Percentiles rank a stretch among this genome's conserved stretches.
Evolutionary conservation across 1,140 invertebrate species (phyloP).

Genomic region (Atta texana): DNA sequence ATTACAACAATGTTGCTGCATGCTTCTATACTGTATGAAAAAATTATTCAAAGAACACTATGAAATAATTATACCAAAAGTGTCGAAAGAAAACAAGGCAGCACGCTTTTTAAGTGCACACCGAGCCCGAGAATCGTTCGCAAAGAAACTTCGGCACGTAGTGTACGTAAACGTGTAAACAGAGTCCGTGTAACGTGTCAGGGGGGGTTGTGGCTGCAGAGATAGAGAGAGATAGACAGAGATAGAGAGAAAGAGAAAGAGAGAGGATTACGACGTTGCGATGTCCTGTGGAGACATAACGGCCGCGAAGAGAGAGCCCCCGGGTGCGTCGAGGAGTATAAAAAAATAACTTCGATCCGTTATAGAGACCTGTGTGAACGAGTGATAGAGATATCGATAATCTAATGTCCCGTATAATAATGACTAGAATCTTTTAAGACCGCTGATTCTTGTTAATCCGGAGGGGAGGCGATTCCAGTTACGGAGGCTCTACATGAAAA

Average conservation of each 20-base stretch:
- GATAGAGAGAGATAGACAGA: conserved; percentile 5
- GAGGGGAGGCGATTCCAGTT: conserved; percentile 25
- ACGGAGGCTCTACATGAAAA: conserved; percentile 7
- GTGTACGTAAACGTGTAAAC: conserved; percentile 68
- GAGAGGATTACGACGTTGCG: neutral
- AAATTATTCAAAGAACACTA: neutral
- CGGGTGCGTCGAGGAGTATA: conserved; percentile 44
- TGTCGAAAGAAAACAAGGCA: neutral
- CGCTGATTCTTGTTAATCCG: conserved; percentile 30
- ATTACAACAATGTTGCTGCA: too few species aligned
- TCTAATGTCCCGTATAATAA: conserved; percentile 61
- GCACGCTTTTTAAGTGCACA: conserved; percentile 8
- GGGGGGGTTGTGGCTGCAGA: conserved; percentile 10
- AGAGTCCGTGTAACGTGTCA: conserved; percentile 67
- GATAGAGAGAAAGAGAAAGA: conserved; percentile 19
- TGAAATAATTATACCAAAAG: neutral
- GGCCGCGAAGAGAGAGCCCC: conserved; percentile 15
- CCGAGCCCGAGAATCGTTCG: conserved; percentile 56
- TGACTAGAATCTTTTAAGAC: conserved; percentile 71
- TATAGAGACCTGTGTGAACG: conserved; percentile 51
- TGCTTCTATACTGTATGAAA: too few species aligned
- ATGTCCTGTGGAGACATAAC: conserved; percentile 31
- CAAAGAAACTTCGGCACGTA: conserved; percentile 66
- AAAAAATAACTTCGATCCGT: conserved; percentile 60
- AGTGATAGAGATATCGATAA: conserved; percentile 39